Evolutionary conservation across 2,797 vertebrate genomes (phyloP).

Genomic region (Bryconaethiops microstoma): DNA sequence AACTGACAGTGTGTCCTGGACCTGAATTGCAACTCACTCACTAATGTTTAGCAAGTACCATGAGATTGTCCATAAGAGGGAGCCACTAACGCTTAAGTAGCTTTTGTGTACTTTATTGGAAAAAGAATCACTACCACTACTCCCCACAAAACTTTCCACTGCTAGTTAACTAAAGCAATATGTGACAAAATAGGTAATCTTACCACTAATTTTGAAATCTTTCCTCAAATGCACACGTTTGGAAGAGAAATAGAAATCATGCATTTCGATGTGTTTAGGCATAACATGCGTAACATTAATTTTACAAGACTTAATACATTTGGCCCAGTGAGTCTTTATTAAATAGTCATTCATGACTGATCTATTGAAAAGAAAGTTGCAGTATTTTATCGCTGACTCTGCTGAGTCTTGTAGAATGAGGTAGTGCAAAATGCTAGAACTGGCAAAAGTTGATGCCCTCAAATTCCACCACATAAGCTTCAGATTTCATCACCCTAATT

Average conservation of each 20-base stretch:
- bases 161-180: not conserved
- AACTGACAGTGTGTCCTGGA: not conserved
- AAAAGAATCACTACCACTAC: not conserved
- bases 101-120: not conserved
- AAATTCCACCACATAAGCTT: not conserved
- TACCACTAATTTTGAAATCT: not conserved
- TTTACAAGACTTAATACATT: not conserved
- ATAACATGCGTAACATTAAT: not conserved
- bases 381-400: not conserved
- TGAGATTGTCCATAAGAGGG: not conserved
- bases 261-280: not conserved
- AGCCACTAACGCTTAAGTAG: not conserved
- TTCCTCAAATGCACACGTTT: not conserved
- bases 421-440: not conserved
- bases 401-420: not conserved
- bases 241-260: not conserved
- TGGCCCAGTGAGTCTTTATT: not conserved
- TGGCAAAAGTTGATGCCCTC: not conserved
- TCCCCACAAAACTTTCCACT: not conserved
- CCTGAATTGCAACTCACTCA: not conserved
- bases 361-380: not conserved
- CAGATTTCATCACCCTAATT: constrained; percentile 14
- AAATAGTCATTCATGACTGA: not conserved
- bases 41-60: not conserved
- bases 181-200: no score